Conservation (phyloP, 2,113 vertebrate genomes). For the Cacatua alba region DNA sequence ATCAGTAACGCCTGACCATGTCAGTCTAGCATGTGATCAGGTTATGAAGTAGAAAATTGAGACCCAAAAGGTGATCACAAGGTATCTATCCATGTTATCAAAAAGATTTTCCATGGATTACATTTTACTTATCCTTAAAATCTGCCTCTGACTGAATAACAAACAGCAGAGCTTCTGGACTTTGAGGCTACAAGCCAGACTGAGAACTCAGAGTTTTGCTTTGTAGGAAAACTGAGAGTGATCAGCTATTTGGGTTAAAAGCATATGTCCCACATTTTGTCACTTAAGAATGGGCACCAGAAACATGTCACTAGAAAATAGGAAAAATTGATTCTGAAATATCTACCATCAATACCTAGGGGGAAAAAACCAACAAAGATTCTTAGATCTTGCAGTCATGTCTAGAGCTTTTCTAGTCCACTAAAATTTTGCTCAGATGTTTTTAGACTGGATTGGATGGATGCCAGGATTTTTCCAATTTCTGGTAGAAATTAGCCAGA, state of each 20-base stretch:
- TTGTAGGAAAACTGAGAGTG: background rate
- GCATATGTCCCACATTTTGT: background rate
- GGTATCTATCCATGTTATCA: background rate
- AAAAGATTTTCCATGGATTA: background rate
- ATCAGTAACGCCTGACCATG: background rate
- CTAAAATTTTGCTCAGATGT: background rate
- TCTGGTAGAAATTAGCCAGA: background rate
- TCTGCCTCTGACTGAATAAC: background rate
- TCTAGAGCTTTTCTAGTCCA: background rate
- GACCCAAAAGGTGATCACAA: background rate
- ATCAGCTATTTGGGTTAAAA: background rate
- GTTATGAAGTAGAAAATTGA: background rate
- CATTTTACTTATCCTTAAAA: background rate
- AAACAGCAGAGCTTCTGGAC: background rate
- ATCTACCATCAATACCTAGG: background rate
- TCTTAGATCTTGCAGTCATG: background rate
- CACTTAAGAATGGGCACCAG: background rate
- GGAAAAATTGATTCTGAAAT: background rate
- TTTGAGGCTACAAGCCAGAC: background rate
- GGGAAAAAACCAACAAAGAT: background rate
- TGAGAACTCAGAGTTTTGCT: background rate
- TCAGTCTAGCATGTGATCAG: background rate
- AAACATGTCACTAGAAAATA: background rate
- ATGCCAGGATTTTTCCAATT: background rate
- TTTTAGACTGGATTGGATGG: background rate